Evolutionary conservation across 2,113 vertebrate genomes (phyloP).

Genomic region (Sinocyclocheilus anophthalmus): DNA sequence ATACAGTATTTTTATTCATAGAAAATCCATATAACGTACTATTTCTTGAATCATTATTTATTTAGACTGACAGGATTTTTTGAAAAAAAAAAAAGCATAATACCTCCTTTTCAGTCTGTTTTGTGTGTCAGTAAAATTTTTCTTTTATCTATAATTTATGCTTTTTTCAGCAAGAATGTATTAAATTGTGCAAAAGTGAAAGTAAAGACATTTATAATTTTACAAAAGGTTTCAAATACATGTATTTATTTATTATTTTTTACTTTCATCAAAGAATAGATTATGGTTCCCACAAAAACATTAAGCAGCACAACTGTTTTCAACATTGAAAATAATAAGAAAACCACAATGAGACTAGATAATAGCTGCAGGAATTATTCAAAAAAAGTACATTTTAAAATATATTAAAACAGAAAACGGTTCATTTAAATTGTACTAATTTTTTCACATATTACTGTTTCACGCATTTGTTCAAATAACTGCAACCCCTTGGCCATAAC

Average conservation of each 20-base stretch:
- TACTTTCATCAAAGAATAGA: not conserved
- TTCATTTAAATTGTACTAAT: no score
- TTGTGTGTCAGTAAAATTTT: not conserved
- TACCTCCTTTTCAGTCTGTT: not conserved
- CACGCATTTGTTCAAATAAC: not conserved
- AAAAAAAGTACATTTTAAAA: not conserved
- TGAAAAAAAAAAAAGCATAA: no score
- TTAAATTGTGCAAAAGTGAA: not conserved
- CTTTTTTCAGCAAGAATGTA: not conserved
- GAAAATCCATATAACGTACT: no score
- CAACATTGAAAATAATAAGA: not conserved
- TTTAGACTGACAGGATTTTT: not conserved
- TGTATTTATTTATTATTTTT: not conserved
- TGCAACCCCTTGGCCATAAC: not conserved
- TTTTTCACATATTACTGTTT: not conserved
- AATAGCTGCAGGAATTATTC: no score
- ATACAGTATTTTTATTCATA: no score
- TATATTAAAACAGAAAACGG: not conserved
- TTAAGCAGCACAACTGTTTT: not conserved
- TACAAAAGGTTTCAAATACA: not conserved
- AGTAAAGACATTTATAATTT: not conserved
- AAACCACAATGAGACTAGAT: no score
- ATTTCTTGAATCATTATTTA: not conserved
- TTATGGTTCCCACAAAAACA: not conserved
- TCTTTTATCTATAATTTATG: not conserved